These are phyloP conservation scores for Spermophilus dauricus DNA, from an alignment of 2,113 vertebrate species.

Conservation along the genomic window DNA sequence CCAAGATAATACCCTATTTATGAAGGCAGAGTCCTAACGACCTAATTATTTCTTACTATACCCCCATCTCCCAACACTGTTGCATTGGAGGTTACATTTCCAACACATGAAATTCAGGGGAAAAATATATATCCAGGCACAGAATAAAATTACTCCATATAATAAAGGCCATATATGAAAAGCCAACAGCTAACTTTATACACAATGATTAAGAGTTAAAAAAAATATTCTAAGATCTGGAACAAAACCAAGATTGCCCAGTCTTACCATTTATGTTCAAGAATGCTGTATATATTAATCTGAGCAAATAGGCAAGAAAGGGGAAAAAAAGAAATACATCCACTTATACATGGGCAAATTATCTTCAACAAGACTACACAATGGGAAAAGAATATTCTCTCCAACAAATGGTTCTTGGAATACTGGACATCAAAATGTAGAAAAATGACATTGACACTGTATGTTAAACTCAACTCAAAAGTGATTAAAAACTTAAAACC, in stretches of 20 bases:
- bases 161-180: background rate
- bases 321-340: background rate
- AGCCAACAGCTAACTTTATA: background rate
- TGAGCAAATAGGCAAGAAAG: background rate
- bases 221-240: background rate
- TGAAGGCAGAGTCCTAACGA: background rate
- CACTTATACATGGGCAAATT: background rate
- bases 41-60: background rate
- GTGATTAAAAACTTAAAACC: background rate
- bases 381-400: background rate
- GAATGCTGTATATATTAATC: background rate
- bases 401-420: background rate
- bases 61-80: background rate
- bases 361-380: background rate
- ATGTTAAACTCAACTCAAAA: background rate
- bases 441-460: background rate
- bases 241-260: background rate
- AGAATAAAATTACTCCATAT: background rate
- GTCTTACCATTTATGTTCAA: background rate
- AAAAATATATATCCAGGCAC: background rate
- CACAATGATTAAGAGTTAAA: background rate
- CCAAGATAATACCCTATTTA: background rate
- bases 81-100: background rate
- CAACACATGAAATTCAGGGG: background rate
- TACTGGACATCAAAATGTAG: background rate